Conservation (phyloP, 2,888 invertebrate species). For the Andricus curvator region DNA sequence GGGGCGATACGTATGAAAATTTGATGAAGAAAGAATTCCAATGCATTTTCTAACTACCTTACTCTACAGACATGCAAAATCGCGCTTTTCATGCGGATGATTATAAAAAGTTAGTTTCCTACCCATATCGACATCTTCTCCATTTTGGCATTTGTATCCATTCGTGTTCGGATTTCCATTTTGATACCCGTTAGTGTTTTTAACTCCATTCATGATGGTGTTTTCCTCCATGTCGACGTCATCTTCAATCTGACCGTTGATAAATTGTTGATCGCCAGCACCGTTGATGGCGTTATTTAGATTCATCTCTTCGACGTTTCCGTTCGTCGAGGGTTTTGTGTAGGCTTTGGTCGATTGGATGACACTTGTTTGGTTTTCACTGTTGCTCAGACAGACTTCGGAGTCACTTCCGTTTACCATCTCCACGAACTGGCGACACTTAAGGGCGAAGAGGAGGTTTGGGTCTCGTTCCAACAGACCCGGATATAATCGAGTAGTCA, state of each 20-base stretch:
- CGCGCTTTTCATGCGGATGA: too few species aligned
- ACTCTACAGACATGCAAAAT: background rate
- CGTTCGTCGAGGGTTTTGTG: constrained; percentile 70
- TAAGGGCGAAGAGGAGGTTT: constrained; percentile 95
- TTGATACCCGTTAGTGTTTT: constrained; percentile 81
- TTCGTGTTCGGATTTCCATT: constrained; percentile 80
- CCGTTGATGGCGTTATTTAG: constrained; percentile 80
- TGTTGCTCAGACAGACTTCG: constrained; percentile 79
- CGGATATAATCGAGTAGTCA: constrained; percentile 93
- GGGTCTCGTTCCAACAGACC: constrained; percentile 94
- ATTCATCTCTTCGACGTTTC: constrained; percentile 80
- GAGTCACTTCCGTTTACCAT: constrained; percentile 96
- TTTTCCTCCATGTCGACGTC: constrained; percentile 82
- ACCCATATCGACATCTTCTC: constrained; percentile 88
- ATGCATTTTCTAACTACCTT: too few species aligned
- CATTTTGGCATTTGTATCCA: constrained; percentile 82
- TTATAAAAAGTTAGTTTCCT: constrained; percentile 67
- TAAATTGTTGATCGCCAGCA: constrained; percentile 73
- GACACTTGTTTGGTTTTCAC: constrained; percentile 85
- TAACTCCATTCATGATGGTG: constrained; percentile 74
- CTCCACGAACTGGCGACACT: constrained; percentile 99
- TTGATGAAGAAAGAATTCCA: too few species aligned
- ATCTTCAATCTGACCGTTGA: constrained; percentile 75
- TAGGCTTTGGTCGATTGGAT: constrained; percentile 87
- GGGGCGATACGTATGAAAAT: too few species aligned